phyloP scores from a whole-genome alignment of 1,140 invertebrate species.

The Homarus americanus region DNA sequence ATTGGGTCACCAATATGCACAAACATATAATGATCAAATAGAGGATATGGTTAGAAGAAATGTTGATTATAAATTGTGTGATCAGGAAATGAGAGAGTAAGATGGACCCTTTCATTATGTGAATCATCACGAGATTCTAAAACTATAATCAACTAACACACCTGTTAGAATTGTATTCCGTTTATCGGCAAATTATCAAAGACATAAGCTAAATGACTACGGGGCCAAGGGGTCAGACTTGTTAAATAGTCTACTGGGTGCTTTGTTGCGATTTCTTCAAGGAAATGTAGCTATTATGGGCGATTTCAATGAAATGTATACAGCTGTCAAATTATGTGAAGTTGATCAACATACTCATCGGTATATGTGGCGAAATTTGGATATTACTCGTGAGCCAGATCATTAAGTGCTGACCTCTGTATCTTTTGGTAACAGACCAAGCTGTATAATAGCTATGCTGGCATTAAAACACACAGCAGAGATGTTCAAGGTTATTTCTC shows the following conservation, averaged over 20 bases:
- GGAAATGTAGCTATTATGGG: conserved; percentile 3
- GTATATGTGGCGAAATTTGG: conserved; percentile 13
- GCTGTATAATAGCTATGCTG: conserved; percentile 14
- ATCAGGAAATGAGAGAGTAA: background rate
- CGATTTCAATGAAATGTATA: conserved; percentile 27
- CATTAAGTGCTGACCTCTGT: conserved; percentile 14
- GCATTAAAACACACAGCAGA: conserved; percentile 23
- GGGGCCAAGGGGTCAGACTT: background rate
- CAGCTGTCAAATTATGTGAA: background rate
- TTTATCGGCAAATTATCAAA: conserved; percentile 4
- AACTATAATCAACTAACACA: background rate
- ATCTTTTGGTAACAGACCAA: conserved; percentile 24
- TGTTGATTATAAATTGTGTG: background rate
- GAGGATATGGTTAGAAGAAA: conserved; percentile 10
- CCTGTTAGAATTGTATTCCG: conserved; percentile 1
- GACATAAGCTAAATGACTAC: conserved; percentile 5
- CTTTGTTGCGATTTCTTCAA: background rate
- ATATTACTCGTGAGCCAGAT: background rate
- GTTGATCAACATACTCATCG: conserved; percentile 14
- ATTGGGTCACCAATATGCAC: background rate
- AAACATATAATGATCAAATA: background rate
- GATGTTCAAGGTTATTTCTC: background rate
- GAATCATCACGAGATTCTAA: conserved; percentile 2
- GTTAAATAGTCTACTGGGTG: background rate
- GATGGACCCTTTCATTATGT: conserved; percentile 11